Evolutionary conservation across 2,113 vertebrate species (phyloP).

Genomic region (Phalacrocorax pelagicus): DNA sequence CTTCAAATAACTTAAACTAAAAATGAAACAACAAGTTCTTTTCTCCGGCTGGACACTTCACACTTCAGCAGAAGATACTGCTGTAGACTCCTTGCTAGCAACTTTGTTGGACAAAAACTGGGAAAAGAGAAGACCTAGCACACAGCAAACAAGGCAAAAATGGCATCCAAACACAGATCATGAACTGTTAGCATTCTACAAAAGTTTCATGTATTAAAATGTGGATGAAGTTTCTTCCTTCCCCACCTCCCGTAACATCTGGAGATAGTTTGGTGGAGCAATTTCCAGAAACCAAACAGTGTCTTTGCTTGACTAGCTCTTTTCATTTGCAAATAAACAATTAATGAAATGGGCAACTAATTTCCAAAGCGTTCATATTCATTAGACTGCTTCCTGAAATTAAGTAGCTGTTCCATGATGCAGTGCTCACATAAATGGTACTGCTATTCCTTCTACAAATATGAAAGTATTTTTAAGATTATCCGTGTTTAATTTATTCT

Average conservation of each 20-base stretch:
- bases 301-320: constrained; percentile 70
- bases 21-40: background rate
- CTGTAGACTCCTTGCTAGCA: constrained; percentile 28
- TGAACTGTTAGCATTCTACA: constrained; percentile 22
- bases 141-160: constrained; percentile 45
- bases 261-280: constrained; percentile 75
- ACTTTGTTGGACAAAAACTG: background rate
- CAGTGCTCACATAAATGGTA: constrained; percentile 24
- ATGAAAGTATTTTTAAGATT: background rate
- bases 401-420: constrained; percentile 68
- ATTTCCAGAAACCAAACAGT: constrained; percentile 76
- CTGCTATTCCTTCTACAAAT: constrained; percentile 1
- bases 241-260: constrained; percentile 68
- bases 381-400: constrained; percentile 79
- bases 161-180: constrained; percentile 25
- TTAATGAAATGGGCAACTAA: constrained; percentile 79
- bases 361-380: constrained; percentile 78
- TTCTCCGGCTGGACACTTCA: background rate
- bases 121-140: constrained; percentile 30
- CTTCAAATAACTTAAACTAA: background rate
- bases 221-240: constrained; percentile 42
- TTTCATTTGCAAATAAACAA: constrained; percentile 80
- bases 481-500: background rate
- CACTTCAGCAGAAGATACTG: constrained; percentile 19
- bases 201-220: constrained; percentile 58